Evolutionary conservation across 2,113 vertebrate species (phyloP).

Genomic region (Pelusios castaneus): DNA sequence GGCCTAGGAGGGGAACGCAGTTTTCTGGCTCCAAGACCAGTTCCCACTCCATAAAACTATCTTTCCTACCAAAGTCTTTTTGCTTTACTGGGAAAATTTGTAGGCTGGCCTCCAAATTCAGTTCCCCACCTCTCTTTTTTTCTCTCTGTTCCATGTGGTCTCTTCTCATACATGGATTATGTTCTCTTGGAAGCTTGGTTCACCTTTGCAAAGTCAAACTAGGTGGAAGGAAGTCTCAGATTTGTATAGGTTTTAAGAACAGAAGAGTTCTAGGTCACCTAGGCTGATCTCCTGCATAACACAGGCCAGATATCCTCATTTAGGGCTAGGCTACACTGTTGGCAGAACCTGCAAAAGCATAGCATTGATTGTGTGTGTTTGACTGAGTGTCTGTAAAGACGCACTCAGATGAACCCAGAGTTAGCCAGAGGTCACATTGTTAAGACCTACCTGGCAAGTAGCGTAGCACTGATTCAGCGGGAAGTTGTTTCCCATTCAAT

Average conservation of each 20-base stretch:
- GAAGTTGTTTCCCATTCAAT: too few relatives aligned
- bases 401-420: too few relatives aligned
- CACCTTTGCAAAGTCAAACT: background rate
- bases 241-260: background rate
- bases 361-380: too few relatives aligned
- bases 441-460: too few relatives aligned
- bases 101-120: background rate
- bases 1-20: background rate
- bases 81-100: background rate
- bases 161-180: background rate
- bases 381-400: too few relatives aligned
- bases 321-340: too few relatives aligned
- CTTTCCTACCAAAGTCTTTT: background rate
- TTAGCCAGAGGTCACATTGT: too few relatives aligned
- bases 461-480: too few relatives aligned
- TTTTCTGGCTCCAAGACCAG: constrained; percentile 1
- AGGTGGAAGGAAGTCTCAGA: background rate
- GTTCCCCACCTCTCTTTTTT: background rate
- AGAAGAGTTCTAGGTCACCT: background rate
- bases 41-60: background rate
- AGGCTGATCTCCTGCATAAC: background rate
- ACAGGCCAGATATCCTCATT: background rate
- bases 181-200: background rate
- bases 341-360: too few relatives aligned
- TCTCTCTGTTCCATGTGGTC: background rate